Conservation (phyloP, 2,797 vertebrate species). For the Eidolon dupreanum region DNA sequence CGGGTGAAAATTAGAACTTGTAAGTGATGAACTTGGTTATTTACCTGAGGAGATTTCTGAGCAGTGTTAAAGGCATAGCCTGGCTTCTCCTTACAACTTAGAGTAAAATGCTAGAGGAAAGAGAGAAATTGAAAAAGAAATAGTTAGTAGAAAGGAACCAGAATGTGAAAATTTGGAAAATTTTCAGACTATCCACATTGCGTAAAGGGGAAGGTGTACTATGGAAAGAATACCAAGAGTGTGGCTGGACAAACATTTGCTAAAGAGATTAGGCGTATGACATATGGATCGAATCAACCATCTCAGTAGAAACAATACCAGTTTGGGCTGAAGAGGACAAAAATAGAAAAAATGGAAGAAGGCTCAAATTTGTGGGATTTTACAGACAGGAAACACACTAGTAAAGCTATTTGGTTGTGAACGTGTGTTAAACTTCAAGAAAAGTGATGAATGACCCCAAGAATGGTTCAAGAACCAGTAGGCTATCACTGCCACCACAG, state of each 20-base stretch:
- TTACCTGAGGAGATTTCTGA: slow-evolving; percentile 38
- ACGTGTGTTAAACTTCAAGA: not conserved
- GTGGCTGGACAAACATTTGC: not conserved
- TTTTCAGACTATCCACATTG: not conserved
- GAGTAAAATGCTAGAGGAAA: slow-evolving; percentile 2
- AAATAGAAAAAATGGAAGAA: slow-evolving; percentile 19
- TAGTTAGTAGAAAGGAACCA: not conserved
- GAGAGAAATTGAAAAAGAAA: not conserved
- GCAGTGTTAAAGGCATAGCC: not conserved
- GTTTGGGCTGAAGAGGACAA: not conserved
- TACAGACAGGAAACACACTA: not conserved
- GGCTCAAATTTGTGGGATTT: not conserved
- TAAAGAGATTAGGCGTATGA: not conserved
- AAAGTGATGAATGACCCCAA: not conserved
- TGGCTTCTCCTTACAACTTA: not conserved
- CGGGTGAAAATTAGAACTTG: not conserved
- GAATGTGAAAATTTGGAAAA: slow-evolving; percentile 37
- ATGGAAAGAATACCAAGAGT: not conserved
- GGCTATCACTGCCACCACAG: not conserved
- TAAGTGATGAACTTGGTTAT: not conserved
- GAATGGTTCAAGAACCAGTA: not conserved
- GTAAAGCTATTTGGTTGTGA: not conserved
- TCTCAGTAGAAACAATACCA: not conserved
- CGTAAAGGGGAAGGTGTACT: not conserved
- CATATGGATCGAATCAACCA: not conserved